phyloP scores from a whole-genome alignment of 2,113 vertebrate species.

The Thymallus thymallus region DNA sequence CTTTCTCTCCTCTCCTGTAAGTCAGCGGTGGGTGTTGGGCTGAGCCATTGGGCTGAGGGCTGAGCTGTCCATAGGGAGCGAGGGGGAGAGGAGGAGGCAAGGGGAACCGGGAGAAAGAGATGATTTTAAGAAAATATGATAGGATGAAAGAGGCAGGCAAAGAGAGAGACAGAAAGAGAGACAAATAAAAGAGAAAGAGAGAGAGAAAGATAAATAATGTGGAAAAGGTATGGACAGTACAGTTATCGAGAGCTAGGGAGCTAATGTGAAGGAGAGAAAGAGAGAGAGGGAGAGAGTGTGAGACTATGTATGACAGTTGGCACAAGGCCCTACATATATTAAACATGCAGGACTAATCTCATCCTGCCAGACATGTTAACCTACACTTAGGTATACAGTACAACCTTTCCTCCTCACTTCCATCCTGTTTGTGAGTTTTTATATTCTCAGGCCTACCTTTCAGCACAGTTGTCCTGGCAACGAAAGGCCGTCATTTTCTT shows the following conservation, averaged over 20 bases:
- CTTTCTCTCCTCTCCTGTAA: constrained; percentile 7
- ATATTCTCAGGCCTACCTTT: constrained; percentile 77
- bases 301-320: neutral
- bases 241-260: too few species aligned
- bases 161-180: too few species aligned
- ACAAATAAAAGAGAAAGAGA: too few species aligned
- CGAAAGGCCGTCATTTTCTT: constrained; percentile 99
- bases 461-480: constrained; percentile 99
- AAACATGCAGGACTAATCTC: neutral
- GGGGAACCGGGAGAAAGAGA: constrained; percentile 5
- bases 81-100: neutral
- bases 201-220: too few species aligned
- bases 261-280: too few species aligned
- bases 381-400: neutral
- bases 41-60: constrained; percentile 44
- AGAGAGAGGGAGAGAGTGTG: neutral
- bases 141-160: neutral
- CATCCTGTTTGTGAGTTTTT: neutral
- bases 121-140: neutral
- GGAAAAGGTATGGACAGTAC: too few species aligned
- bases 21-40: constrained; percentile 42
- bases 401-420: too few species aligned
- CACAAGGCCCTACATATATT: neutral
- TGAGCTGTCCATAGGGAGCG: constrained; percentile 33
- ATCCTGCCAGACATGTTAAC: constrained; percentile 11